Evolutionary conservation across 2,797 vertebrate species (phyloP).

Genomic region (Coccyzus lansbergi): DNA sequence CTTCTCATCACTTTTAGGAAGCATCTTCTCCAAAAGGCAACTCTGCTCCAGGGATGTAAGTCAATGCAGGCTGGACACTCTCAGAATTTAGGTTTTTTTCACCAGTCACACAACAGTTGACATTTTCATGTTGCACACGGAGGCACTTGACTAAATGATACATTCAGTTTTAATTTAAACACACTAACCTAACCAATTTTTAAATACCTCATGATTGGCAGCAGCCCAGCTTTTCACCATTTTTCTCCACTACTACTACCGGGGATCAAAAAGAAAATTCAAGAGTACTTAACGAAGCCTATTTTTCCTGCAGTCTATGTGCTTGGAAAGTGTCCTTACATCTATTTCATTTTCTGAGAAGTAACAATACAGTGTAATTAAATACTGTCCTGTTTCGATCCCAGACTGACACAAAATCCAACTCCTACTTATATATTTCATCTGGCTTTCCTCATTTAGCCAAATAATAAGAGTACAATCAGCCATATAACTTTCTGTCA

Average conservation of each 20-base stretch:
- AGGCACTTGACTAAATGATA: neutral
- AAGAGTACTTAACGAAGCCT: neutral
- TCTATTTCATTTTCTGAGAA: neutral
- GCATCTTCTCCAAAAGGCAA: neutral
- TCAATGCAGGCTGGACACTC: neutral
- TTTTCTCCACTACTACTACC: neutral
- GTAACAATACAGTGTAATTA: neutral
- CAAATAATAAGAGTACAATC: neutral
- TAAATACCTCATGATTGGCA: neutral
- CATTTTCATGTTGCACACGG: neutral
- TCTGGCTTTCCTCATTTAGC: neutral
- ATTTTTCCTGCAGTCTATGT: neutral
- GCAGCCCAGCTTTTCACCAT: neutral
- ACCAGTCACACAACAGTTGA: neutral
- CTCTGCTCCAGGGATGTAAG: neutral
- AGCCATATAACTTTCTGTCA: neutral
- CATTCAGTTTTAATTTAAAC: conserved; percentile 6
- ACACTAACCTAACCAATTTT: neutral
- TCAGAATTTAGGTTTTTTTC: neutral
- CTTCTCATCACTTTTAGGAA: neutral
- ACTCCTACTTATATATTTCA: neutral
- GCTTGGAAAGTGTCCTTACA: neutral
- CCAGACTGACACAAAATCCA: neutral
- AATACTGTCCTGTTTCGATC: neutral
- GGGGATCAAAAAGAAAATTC: neutral